Evolutionary conservation across 2,797 vertebrate species (phyloP).

Genomic region (Hypotaenidia philippensis): DNA sequence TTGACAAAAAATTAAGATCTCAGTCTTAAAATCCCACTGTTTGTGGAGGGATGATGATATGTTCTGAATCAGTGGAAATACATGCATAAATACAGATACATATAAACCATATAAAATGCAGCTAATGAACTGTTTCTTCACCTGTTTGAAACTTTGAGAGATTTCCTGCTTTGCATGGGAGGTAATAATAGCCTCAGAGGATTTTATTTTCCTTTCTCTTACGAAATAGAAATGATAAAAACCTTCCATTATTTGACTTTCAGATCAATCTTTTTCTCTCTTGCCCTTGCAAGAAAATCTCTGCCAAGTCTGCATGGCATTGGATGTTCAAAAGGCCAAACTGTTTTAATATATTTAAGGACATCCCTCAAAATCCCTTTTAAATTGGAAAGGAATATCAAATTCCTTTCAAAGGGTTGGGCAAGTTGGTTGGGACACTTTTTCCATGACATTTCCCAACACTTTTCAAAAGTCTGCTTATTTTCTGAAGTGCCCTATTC

Average conservation of each 20-base stretch:
- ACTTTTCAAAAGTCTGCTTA: background rate
- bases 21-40: background rate
- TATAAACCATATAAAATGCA: background rate
- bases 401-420: background rate
- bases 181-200: background rate
- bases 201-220: background rate
- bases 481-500: background rate
- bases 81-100: background rate
- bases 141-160: background rate
- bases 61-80: background rate
- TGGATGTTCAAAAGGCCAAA: background rate
- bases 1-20: background rate
- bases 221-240: constrained; percentile 23
- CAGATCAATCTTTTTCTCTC: background rate
- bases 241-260: background rate
- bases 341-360: constrained; percentile 2
- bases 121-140: background rate
- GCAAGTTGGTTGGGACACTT: background rate
- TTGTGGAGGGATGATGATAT: background rate
- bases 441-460: background rate
- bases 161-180: background rate
- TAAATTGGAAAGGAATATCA: background rate
- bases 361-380: background rate
- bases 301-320: background rate
- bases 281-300: constrained; percentile 22